A percentile compares a stretch with the other conserved stretches of the same genome.
These are phyloP conservation scores for Brachystomella parvula DNA, from an alignment of 1,140 invertebrate genomes.

Conservation along the genomic window DNA sequence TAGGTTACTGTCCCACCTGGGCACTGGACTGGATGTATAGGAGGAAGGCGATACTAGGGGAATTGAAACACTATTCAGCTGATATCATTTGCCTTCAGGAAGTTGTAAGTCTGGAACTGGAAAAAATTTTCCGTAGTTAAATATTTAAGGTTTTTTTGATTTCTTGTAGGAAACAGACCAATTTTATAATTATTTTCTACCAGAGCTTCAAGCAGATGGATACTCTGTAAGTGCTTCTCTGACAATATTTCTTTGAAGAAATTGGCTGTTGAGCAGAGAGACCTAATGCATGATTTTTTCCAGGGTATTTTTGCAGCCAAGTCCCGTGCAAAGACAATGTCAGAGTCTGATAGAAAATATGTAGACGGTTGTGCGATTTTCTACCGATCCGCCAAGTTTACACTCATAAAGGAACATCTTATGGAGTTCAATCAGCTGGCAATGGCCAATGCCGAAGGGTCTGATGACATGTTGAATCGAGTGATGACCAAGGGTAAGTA, in stretches of 20 bases:
- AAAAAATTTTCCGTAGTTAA: slow-evolving; percentile 23
- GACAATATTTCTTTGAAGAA: background rate
- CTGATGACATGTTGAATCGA: slow-evolving; percentile 96
- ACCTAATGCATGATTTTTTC: background rate
- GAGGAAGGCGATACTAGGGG: slow-evolving; percentile 94
- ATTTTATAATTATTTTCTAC: slow-evolving; percentile 93
- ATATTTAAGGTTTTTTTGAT: slow-evolving; percentile 49
- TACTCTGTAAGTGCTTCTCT: slow-evolving; percentile 51
- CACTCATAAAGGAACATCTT: slow-evolving; percentile 86
- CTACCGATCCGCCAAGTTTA: slow-evolving; percentile 87
- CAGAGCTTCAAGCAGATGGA: slow-evolving; percentile 83
- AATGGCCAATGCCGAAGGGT: slow-evolving; percentile 67
- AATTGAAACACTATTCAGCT: slow-evolving; percentile 90
- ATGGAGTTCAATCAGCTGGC: slow-evolving; percentile 85
- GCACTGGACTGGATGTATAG: slow-evolving; percentile 97
- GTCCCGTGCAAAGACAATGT: slow-evolving; percentile 97
- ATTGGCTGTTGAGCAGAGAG: background rate
- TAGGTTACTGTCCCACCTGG: slow-evolving; percentile 84
- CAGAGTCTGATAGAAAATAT: slow-evolving; percentile 88
- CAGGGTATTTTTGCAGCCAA: slow-evolving; percentile 98
- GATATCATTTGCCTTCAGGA: slow-evolving; percentile 92
- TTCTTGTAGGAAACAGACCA: slow-evolving; percentile 77
- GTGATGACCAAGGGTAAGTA: slow-evolving; percentile 82
- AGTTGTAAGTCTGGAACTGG: slow-evolving; percentile 17
- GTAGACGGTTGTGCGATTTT: slow-evolving; percentile 99